These are phyloP conservation scores for western clawed frog (Xenopus tropicalis) DNA, from an alignment of 2,113 vertebrate genomes.

Conservation along the genomic window DNA sequence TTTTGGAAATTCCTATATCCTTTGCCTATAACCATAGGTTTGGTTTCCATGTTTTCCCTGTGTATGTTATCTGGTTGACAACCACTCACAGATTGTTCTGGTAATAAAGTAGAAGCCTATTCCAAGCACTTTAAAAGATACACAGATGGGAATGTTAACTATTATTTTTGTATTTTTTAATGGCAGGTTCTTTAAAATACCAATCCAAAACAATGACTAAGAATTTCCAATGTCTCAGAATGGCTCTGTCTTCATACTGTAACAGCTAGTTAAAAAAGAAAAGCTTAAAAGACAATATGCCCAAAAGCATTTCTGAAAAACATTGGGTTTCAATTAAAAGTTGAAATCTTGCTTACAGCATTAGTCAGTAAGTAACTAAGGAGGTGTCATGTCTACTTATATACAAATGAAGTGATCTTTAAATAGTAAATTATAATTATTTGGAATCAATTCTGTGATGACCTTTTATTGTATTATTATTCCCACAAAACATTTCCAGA, in stretches of 20 bases:
- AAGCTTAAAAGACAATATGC: neutral
- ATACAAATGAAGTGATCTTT: too few species aligned
- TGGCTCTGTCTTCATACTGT: conserved; percentile 11
- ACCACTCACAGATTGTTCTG: neutral
- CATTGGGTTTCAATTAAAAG: neutral
- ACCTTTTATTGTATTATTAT: too few species aligned
- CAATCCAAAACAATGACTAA: conserved; percentile 37
- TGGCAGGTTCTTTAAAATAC: conserved; percentile 7
- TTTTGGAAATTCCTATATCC: too few species aligned
- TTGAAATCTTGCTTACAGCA: neutral
- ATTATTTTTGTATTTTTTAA: conserved; percentile 22
- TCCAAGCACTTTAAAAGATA: conserved; percentile 1
- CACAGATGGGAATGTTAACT: conserved; percentile 10
- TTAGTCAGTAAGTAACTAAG: neutral
- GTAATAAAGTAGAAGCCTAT: neutral
- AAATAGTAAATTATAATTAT: too few species aligned
- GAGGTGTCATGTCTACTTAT: too few species aligned
- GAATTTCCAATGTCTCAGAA: conserved; percentile 10
- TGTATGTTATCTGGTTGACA: neutral
- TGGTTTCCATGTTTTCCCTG: neutral
- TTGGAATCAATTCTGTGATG: too few species aligned
- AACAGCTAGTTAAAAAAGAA: conserved; percentile 10
- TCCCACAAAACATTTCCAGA: too few species aligned
- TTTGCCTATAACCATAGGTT: too few species aligned
- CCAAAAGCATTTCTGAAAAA: neutral